Base-by-base conservation (phyloP, 2,113 vertebrate genomes). In the Strix uralensis region DNA sequence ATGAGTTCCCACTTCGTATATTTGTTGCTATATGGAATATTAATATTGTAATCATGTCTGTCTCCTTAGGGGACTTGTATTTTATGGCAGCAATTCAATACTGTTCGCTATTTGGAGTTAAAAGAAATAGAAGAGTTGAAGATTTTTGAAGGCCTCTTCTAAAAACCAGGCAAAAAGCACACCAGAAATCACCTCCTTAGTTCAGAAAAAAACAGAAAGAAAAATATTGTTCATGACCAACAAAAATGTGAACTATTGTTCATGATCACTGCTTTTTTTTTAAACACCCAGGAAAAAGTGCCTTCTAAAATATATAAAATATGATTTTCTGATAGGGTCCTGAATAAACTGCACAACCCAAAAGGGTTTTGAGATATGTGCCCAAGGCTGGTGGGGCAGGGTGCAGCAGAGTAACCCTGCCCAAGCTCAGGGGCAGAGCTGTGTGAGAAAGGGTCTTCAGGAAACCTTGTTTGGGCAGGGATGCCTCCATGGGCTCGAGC, bases 1-100 rank as follows among this genome's bases (percentile, higher is more conserved):
- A 77, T 79, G 89, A 94, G 86, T 86, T 96, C 87, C 94, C 78
- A 88, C 87, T 94, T 86, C 42, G 66, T 77, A 44, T 73, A 90
- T 95, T 96, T 95, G 87, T 78, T 96, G 70, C 70, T 88, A 88
- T 87, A 87, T 78, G 59, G 91, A 95, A 96, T 97, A 95, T 97
- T 97, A 95, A 96, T 96, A 95, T 88, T 86, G 84, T 80, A 97
- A 96, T 95, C 92, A 62, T 87, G 81, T 58, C 89, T 96, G 78
- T 89, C 84, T 96, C 96, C 94, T 90, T 77, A 93, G 81, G 89
- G 78, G n/a, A 91, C 62, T 80, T 13, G 7, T 92, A 88, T 94
- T 95, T 92, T 96, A 95, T 83, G 67, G 86, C 71, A 94, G 79
- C 91, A 91, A 77, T 95, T 96, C 91, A 94, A 71, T 88, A 85